Evolutionary conservation across 2,888 invertebrate species (phyloP), one percentile per base, ranked within the genome.

Genomic region (Argyresthia albistria): DNA sequence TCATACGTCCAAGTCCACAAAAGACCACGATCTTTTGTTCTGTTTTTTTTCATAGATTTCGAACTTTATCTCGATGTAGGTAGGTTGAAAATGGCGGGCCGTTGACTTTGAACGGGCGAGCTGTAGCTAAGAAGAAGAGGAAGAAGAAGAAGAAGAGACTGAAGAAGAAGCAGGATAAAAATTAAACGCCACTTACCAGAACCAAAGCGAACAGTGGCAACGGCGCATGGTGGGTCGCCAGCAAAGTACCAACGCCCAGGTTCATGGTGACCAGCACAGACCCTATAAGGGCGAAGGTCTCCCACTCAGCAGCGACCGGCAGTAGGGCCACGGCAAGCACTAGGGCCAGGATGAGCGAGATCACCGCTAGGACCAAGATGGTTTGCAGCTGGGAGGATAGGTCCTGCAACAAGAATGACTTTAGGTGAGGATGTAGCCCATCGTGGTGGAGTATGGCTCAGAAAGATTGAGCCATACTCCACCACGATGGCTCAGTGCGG

Each of bases 201-300:
- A 95, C 90, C 1, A 95, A 86, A 36, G 93, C 92, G 68, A 95
- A 96, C 43, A 95, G 88, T 0, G 95, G 93, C 60, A 94, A 66
- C 10, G 91, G 91, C 16, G 90, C 90, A 62, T 89, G 90, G 53
- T 89, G 80, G 4, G 91, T 91, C 0, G 89, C 91, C 63, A 92
- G 80, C 49, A 92, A 76, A n/a, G 91, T 89, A 8, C 91, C 90
- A 1, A 88, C 82, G 0, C 91, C 90, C 0, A 92, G 81, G 46
- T 88, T 79, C 36, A 81, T 67, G 3, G 91, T 90, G 52, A 91
- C 91, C 54, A 90, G 69, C 45, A 92, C 67, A 0, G 93, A 92
- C 11, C 91, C 89, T 3, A 90, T 74, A 45, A 93, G 65, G 1
- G 92, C 89, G 60, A 90, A 82, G 8, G 90, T 82, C 60, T 91